Percentiles rank a stretch among this genome's conserved stretches.
Evolutionary conservation across 1,140 invertebrate genomes (phyloP).

Genomic region (Drosophila grimshawi): DNA sequence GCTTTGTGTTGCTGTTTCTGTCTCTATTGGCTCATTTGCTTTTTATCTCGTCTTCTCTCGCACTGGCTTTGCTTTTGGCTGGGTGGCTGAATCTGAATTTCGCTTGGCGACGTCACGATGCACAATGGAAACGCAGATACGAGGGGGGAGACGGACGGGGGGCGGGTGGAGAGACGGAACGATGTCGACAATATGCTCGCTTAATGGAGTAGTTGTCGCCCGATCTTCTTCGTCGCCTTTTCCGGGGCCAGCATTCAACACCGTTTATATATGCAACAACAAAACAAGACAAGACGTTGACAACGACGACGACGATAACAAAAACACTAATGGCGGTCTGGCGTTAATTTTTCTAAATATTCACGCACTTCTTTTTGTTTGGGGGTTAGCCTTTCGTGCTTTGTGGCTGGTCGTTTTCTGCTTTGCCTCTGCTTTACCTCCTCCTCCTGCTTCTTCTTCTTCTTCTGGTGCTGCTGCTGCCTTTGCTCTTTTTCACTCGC

Average conservation of each 20-base stretch:
- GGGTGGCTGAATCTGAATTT: slow-evolving; percentile 47
- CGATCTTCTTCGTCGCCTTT: slow-evolving; percentile 43
- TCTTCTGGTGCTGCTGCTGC: slow-evolving; percentile 41
- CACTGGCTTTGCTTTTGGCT: slow-evolving; percentile 45
- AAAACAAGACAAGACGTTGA: slow-evolving; percentile 30
- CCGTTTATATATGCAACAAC: slow-evolving; percentile 37
- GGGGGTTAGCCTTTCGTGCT: slow-evolving; percentile 58
- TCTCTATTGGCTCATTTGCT: slow-evolving; percentile 34
- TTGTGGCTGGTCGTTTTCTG: slow-evolving; percentile 56
- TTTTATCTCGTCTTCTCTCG: slow-evolving; percentile 30
- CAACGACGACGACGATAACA: slow-evolving; percentile 44
- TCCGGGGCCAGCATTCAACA: slow-evolving; percentile 47
- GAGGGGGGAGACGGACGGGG: slow-evolving; percentile 8
- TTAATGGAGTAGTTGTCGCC: slow-evolving; percentile 49
- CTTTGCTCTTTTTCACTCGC: slow-evolving; percentile 54
- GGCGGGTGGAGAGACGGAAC: slow-evolving; percentile 27
- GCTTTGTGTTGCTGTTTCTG: slow-evolving; percentile 38
- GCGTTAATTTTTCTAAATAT: slow-evolving; percentile 64
- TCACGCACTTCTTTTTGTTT: slow-evolving; percentile 60
- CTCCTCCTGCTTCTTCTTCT: slow-evolving; percentile 42
- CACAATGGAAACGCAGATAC: slow-evolving; percentile 36
- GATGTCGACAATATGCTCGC: slow-evolving; percentile 53
- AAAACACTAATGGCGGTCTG: slow-evolving; percentile 55
- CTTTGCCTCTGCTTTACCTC: slow-evolving; percentile 41
- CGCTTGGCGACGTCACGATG: slow-evolving; percentile 51